Conservation (phyloP, 1,140 invertebrate genomes). For the Pseudomyrmex sp. region DNA sequence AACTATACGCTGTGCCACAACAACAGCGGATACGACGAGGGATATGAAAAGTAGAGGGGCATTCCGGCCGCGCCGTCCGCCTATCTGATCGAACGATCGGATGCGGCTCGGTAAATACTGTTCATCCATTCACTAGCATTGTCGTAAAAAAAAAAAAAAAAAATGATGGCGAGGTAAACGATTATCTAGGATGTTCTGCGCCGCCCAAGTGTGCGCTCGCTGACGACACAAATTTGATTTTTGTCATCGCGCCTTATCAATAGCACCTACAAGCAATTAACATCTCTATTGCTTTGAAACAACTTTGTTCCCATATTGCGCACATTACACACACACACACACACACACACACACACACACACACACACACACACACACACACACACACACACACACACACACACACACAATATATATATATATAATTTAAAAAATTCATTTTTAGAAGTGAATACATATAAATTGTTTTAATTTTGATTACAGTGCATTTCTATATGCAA, state of each 20-base stretch:
- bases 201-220: constrained; percentile 16
- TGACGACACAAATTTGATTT: constrained; percentile 51
- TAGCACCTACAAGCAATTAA: not conserved
- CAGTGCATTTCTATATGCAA: no score
- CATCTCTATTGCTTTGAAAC: not conserved
- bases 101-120: constrained; percentile 52
- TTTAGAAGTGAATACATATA: no score
- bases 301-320: no score
- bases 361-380: no score
- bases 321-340: no score
- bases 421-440: no score
- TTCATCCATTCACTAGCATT: constrained; percentile 64
- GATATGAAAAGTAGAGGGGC: constrained; percentile 9
- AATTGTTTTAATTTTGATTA: no score
- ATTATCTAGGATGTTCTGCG: constrained; percentile 30
- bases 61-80: constrained; percentile 24
- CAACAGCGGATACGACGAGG: constrained; percentile 56
- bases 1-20: constrained; percentile 35
- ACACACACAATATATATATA: no score
- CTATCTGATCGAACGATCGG: constrained; percentile 50
- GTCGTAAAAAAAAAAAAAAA: constrained; percentile 56
- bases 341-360: no score
- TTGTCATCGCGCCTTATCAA: constrained; percentile 26
- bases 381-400: no score
- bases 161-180: constrained; percentile 51